Percentiles rank a stretch among this genome's conserved stretches.
Evolutionary conservation across 2,797 vertebrate genomes (phyloP).

Genomic region (Sebastes goodei): DNA sequence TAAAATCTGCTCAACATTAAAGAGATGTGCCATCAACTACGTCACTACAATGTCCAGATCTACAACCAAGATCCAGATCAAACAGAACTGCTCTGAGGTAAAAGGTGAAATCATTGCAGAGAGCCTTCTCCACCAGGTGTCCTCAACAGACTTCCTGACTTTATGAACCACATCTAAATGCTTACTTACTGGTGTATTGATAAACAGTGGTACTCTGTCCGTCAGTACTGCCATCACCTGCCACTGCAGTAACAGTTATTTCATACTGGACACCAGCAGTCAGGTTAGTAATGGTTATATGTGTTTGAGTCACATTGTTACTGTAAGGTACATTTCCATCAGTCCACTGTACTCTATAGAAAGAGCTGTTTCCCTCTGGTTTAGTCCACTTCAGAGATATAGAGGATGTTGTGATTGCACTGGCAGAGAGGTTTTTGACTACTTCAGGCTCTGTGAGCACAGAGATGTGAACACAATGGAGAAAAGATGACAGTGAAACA

Average conservation of each 20-base stretch:
- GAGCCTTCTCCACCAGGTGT: not conserved
- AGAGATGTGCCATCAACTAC: too few species aligned
- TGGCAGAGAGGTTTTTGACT: too few species aligned
- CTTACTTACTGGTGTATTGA: slow-evolving; percentile 43
- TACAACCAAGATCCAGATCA: too few species aligned
- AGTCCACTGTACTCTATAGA: not conserved
- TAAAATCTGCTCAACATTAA: too few species aligned
- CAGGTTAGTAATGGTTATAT: not conserved
- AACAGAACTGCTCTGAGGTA: not conserved
- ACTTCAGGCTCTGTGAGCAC: not conserved
- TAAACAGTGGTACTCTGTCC: not conserved
- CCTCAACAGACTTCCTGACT: not conserved
- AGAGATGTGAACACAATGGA: not conserved
- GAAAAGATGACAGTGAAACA: too few species aligned
- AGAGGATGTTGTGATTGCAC: too few species aligned
- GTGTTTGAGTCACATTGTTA: not conserved
- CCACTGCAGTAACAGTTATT: slow-evolving; percentile 16
- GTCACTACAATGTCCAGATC: not conserved
- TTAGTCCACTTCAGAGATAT: too few species aligned
- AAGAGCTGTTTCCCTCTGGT: too few species aligned
- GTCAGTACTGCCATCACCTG: slow-evolving; percentile 10
- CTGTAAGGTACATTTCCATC: accelerated
- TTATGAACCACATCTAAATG: too few species aligned
- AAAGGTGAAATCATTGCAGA: not conserved
- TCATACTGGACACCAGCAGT: not conserved